phyloP scores from a whole-genome alignment of 2,888 invertebrate species.

The Diarsia rubi region DNA sequence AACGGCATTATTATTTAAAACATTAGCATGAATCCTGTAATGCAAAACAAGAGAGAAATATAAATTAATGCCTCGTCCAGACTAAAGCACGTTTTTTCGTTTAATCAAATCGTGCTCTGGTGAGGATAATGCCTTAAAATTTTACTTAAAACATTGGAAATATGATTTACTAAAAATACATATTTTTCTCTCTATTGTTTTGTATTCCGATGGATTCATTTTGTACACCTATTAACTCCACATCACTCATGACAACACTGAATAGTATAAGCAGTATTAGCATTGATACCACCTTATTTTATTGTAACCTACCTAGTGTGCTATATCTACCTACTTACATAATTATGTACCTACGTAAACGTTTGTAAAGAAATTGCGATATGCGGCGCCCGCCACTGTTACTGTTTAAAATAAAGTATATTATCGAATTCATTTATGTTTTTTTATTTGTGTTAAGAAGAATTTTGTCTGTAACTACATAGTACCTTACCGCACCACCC shows the following conservation, averaged over 20 bases:
- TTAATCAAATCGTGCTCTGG: not conserved
- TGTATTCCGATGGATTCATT: constrained; percentile 33
- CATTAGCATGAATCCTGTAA: constrained; percentile 9
- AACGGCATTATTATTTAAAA: constrained; percentile 11
- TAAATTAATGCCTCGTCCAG: not conserved
- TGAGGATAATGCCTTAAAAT: not conserved
- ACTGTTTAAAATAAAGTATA: constrained; percentile 85
- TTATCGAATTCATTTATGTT: constrained; percentile 69
- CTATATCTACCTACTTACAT: constrained; percentile 25
- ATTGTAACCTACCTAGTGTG: constrained; percentile 32
- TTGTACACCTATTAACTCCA: constrained; percentile 18
- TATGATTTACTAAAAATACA: not conserved
- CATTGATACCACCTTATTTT: constrained; percentile 57
- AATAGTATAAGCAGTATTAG: constrained; percentile 31
- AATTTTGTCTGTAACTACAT: not conserved
- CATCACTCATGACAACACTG: constrained; percentile 44
- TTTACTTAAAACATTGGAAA: not conserved
- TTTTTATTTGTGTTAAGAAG: constrained; percentile 21
- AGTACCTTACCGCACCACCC: not conserved
- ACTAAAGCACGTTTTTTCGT: not conserved
- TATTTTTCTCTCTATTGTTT: constrained; percentile 22
- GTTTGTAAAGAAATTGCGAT: constrained; percentile 72
- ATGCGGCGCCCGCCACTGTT: constrained; percentile 74
- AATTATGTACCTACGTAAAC: constrained; percentile 50
- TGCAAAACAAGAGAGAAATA: constrained; percentile 2